Evolutionary conservation across 2,888 invertebrate species (phyloP).

Genomic region (Cryptocephalus moraei): DNA sequence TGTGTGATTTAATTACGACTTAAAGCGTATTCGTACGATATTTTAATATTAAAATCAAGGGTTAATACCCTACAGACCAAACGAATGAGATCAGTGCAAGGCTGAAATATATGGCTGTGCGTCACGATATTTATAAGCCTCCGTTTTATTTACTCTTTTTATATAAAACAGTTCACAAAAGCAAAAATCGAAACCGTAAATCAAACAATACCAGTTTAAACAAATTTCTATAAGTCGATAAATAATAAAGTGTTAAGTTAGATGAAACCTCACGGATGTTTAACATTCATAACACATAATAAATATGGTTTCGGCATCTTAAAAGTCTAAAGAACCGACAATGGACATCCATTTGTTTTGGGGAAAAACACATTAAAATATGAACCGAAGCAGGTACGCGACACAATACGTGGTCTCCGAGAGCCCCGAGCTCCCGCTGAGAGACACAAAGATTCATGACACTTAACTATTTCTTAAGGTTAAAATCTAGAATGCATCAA

Average conservation of each 20-base stretch:
- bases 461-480: slow-evolving; percentile 28
- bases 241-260: slow-evolving; percentile 33
- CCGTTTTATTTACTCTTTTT: too few species aligned
- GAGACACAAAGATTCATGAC: slow-evolving; percentile 35
- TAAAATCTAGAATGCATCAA: slow-evolving; percentile 32
- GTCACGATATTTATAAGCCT: too few species aligned
- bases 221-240: slow-evolving; percentile 18
- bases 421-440: slow-evolving; percentile 29
- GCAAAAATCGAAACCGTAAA: background rate
- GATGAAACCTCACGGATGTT: slow-evolving; percentile 33
- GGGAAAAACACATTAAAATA: slow-evolving; percentile 39
- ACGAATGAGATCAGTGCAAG: too few species aligned
- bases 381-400: slow-evolving; percentile 38
- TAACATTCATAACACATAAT: slow-evolving; percentile 37
- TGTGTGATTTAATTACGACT: too few species aligned
- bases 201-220: background rate
- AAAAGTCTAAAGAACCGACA: slow-evolving; percentile 35
- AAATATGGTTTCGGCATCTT: slow-evolving; percentile 34
- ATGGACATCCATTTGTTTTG: slow-evolving; percentile 39
- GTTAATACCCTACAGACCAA: too few species aligned
- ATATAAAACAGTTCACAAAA: background rate
- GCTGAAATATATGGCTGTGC: too few species aligned
- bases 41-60: too few species aligned
- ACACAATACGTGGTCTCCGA: slow-evolving; percentile 36
- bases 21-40: too few species aligned